phyloP scores from a whole-genome alignment of 2,888 invertebrate species.

The Drosophila recens region DNA sequence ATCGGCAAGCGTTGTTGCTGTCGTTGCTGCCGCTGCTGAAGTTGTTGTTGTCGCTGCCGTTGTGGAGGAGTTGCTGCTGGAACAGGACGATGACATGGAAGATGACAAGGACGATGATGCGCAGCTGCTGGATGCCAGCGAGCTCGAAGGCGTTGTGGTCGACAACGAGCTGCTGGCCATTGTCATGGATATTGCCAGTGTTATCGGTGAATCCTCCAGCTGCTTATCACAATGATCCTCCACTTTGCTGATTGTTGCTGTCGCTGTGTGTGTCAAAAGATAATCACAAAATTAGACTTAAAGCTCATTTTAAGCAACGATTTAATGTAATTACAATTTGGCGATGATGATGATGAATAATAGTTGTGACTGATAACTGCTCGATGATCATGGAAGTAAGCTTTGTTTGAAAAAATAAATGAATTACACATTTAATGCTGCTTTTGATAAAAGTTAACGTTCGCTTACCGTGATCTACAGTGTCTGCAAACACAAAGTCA shows the following conservation, averaged over 20 bases:
- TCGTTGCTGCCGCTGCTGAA: conserved; percentile 28
- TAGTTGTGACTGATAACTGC: conserved; percentile 56
- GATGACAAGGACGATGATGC: conserved; percentile 75
- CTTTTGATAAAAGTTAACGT: not conserved
- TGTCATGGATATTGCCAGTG: conserved; percentile 48
- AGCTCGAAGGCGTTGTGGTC: conserved; percentile 61
- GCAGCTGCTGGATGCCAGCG: conserved; percentile 62
- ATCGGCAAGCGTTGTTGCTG: conserved; percentile 57
- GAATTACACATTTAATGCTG: not conserved
- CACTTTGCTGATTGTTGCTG: conserved; percentile 53
- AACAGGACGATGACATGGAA: conserved; percentile 74
- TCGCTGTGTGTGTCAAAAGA: conserved; percentile 30
- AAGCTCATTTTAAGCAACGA: not conserved
- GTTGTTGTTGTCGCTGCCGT: conserved; percentile 58
- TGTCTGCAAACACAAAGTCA: conserved; percentile 80
- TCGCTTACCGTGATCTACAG: conserved; percentile 81
- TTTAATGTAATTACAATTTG: conserved; percentile 57
- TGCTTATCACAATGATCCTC: conserved; percentile 76
- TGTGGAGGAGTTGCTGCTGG: conserved; percentile 62
- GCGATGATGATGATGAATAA: conserved; percentile 71
- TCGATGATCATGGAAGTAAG: conserved; percentile 70
- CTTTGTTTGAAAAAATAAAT: conserved; percentile 22
- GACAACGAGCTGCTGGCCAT: conserved; percentile 62
- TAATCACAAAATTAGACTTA: not conserved
- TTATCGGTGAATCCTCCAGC: conserved; percentile 60